These are phyloP conservation scores for Todiramphus chloris DNA, from an alignment of 2,113 vertebrate species.

Conservation along the genomic window DNA sequence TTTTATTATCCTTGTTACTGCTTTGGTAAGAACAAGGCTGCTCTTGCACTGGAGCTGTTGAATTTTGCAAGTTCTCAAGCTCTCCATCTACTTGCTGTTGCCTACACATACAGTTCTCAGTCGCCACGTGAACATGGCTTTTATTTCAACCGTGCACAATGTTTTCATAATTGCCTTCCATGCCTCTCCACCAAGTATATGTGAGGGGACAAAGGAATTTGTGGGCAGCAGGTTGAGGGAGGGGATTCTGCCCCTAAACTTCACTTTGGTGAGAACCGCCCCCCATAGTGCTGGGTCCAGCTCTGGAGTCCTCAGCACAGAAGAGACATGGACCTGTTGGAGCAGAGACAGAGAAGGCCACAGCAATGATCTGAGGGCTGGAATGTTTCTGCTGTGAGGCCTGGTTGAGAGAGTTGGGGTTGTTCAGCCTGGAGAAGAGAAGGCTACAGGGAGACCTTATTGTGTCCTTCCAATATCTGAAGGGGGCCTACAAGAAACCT, in stretches of 20 bases:
- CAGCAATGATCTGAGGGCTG: neutral
- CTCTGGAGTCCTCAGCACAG: neutral
- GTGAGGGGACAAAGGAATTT: neutral
- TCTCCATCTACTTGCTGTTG: neutral
- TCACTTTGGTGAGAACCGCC: too few species aligned
- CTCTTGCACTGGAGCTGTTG: neutral
- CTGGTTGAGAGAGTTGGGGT: neutral
- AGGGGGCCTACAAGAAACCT: neutral
- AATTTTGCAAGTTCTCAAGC: neutral
- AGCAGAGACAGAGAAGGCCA: neutral
- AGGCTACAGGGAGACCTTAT: neutral
- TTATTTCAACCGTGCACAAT: neutral
- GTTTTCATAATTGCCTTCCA: neutral
- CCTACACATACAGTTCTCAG: neutral
- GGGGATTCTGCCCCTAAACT: neutral
- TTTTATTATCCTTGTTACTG: neutral
- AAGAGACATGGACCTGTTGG: neutral
- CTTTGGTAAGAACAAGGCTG: neutral
- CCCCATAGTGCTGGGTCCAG: too few species aligned
- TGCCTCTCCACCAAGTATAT: neutral
- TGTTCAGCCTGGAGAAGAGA: neutral
- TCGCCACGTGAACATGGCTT: accelerated
- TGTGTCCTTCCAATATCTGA: neutral
- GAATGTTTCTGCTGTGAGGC: neutral
- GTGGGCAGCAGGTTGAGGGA: neutral